Percentiles rank a stretch among this genome's conserved stretches.
Conservation (phyloP, 2,113 vertebrate species). For the Protobothrops flavoviridis region DNA sequence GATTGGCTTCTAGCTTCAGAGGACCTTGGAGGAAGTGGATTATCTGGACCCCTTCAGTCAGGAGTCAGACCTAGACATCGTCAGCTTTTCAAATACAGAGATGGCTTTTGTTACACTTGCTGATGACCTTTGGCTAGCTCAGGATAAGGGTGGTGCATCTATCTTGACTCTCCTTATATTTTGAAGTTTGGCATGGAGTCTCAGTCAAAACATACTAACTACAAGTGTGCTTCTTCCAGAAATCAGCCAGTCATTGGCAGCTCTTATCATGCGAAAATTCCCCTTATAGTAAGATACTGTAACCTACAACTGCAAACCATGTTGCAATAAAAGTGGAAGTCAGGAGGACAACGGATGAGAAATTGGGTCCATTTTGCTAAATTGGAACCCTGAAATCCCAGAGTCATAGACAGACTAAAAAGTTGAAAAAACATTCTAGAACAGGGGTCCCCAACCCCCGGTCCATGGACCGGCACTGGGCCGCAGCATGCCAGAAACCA, state of each 20-base stretch:
- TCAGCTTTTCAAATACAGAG: not conserved
- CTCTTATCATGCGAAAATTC: not conserved
- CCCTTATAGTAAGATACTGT: not conserved
- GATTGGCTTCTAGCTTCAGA: not conserved
- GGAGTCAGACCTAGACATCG: not conserved
- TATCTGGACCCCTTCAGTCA: not conserved
- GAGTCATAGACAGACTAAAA: not conserved
- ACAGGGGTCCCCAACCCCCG: too few species aligned
- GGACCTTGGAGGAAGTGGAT: not conserved
- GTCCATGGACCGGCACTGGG: too few species aligned
- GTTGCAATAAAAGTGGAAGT: not conserved
- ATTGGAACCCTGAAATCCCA: not conserved
- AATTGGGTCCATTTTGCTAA: not conserved
- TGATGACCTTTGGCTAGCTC: not conserved
- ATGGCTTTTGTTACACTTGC: not conserved
- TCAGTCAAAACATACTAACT: not conserved
- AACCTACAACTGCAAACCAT: not conserved
- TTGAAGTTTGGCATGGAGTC: not conserved
- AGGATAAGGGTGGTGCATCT: not conserved
- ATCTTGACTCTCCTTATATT: not conserved
- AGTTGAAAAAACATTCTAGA: not conserved
- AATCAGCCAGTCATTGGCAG: not conserved
- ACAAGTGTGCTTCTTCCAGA: not conserved
- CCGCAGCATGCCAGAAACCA: too few species aligned
- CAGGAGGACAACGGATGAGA: not conserved